Conservation (phyloP, 2,888 invertebrate genomes). For the Coleophora deauratella region DNA sequence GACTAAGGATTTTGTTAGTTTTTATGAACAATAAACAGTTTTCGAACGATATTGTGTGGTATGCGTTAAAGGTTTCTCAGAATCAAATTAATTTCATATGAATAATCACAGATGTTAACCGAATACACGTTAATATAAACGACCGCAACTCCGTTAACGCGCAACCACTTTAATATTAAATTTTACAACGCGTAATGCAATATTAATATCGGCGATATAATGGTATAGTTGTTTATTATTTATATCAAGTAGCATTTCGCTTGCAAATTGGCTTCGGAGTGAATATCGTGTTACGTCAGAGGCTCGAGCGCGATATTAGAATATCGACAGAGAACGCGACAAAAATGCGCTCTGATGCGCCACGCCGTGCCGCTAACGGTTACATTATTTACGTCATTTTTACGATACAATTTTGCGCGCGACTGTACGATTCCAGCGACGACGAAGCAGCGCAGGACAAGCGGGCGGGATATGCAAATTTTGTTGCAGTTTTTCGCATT, state of each 20-base stretch:
- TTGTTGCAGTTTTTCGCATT: too few species aligned
- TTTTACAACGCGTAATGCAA: too few species aligned
- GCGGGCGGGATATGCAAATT: too few species aligned
- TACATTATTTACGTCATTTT: neutral
- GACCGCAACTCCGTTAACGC: too few species aligned
- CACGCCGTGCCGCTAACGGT: neutral
- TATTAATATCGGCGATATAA: neutral
- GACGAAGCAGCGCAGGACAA: too few species aligned
- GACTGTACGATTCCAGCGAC: neutral
- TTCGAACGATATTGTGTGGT: too few species aligned
- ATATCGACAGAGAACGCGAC: slow-evolving; percentile 37
- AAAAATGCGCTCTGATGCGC: slow-evolving; percentile 26
- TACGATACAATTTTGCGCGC: neutral
- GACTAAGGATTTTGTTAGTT: neutral
- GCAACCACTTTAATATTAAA: too few species aligned
- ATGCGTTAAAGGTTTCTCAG: too few species aligned
- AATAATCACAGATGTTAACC: too few species aligned
- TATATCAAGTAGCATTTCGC: slow-evolving; percentile 35
- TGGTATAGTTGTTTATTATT: slow-evolving; percentile 21
- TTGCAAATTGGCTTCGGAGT: slow-evolving; percentile 48
- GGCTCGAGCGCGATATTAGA: slow-evolving; percentile 30
- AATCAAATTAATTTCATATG: too few species aligned
- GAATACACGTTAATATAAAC: too few species aligned
- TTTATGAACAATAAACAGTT: too few species aligned
- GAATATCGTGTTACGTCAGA: slow-evolving; percentile 34